Base-by-base conservation (phyloP, 2,113 vertebrate species). In the Collichthys lucidus region DNA sequence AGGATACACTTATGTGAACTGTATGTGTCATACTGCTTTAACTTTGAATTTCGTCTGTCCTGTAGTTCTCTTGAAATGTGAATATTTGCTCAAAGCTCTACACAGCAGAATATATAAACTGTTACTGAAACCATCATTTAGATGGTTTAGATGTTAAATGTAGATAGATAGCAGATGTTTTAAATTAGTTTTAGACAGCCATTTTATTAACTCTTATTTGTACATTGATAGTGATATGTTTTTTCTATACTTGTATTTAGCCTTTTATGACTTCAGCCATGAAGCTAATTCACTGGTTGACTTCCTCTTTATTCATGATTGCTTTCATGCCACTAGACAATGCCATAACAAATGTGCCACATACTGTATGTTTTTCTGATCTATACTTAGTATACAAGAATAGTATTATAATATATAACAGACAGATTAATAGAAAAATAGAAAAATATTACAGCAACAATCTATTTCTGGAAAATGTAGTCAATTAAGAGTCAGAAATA, bases 201-300 rank as follows among this genome's bases (percentile, higher is more conserved):
- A 3, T 55, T 61, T 72, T 61, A 19, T 56, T 29, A 62, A 62
- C 6, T 29, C 14, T 22, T 55, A 14, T 61, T 63, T 86, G 53
- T 75, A 75, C 24, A 56, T 29, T 52, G 4, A 52, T 44, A 50
- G 75, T 52, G 4, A 52, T 44, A 50, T 78, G 47, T 71, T 31
- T 75, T 86, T 77, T 26, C 55, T 40, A 62, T 16, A 31, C 1
- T 11, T 61, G 24, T 53, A 11, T 56, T 69, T 70, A 26, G 19
- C 2, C 5, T 44, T 22, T 71, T 49, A 57, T 31, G 0, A 40
- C 19, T 49, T 61, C 19, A 49, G 8, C 9, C 26, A 19, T 31
- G 8, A 42, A 49, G 11, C 8, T 60, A 11, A 17, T 31, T 17
- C 17, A 50, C 15, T 16, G 11, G 61, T 44, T 61, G 12, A 26